These are phyloP conservation scores for Orestias chungarensis DNA, from an alignment of 2,797 vertebrate species.

Conservation along the genomic window DNA sequence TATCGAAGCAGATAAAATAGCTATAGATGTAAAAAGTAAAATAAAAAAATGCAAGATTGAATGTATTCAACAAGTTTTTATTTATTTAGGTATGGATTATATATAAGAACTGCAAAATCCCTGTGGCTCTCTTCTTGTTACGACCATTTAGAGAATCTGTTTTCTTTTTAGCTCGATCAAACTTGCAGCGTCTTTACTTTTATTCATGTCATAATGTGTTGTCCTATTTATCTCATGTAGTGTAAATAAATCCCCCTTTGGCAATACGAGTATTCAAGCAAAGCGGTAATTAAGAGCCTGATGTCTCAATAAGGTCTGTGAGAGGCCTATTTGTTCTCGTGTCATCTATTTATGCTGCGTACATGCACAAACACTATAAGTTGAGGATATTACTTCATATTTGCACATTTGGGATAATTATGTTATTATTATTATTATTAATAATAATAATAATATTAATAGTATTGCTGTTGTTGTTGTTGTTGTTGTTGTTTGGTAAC, in stretches of 20 bases:
- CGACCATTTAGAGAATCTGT: fast-evolving
- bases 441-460: no score
- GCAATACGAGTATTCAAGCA: constrained; percentile 13
- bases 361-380: constrained; percentile 8
- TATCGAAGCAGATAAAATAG: not conserved
- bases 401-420: not conserved
- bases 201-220: not conserved
- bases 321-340: not conserved
- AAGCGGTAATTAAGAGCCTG: constrained; percentile 17
- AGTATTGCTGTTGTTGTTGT: no score
- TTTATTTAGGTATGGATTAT: not conserved
- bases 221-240: constrained; percentile 7
- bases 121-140: not conserved
- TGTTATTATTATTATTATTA: no score
- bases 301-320: constrained; percentile 18
- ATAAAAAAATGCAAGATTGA: not conserved
- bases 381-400: constrained; percentile 7
- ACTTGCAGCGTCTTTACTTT: not conserved
- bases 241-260: constrained; percentile 24
- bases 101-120: not conserved
- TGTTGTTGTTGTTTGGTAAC: not conserved
- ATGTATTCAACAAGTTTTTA: not conserved
- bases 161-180: fast-evolving
- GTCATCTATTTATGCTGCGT: constrained; percentile 1
- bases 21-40: not conserved